Evolutionary conservation across 2,888 invertebrate genomes (phyloP), one percentile per base, ranked within the genome.

Genomic region (Drosophila pseudotalamancana): DNA sequence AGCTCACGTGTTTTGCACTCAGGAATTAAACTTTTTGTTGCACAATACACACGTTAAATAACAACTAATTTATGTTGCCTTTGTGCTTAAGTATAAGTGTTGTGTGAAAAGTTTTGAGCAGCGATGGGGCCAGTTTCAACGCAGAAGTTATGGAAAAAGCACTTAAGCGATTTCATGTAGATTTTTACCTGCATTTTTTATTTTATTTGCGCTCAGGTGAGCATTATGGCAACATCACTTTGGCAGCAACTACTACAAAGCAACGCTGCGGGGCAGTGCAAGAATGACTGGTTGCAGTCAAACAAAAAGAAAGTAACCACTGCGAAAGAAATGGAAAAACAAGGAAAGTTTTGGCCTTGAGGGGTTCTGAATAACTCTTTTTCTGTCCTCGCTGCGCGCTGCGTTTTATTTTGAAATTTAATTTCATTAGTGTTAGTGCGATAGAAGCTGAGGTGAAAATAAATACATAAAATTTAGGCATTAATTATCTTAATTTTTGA

Each of bases 131-230:
- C 40, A 50, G 63, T 3, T 14, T 48, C 69, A 64, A 61, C 42
- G 49, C 46, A 42, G 57, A 78, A 81, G 81, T 81, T 81, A 69
- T 62, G 51, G 78, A 48, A 60, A 65, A 71, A 84, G 81, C 81
- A 81, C 81, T 81, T 81, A 78, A 84, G 71, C 73, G 81, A 73
- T 81, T 81, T 78, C 78, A 78, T 76, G 84, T 75, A 78, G 18
- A 72, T 64, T 74, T 76, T 46, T 39, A 21, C 59, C 19, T 64
- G 3, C 9, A 19, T 48, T 62, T 39, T 40, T 51, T 34, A 34
- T 51, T 59, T 40, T 55, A 61, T 48, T 65, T 45, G 77, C 66
- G 85, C 82, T 79, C 82, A 82, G 82, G 82, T 85, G 62, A 79
- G 79, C 82, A 77, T 77, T 81, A 79, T 82, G 70, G 79, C 74